Percentiles rank a stretch among this genome's conserved stretches.
Evolutionary conservation across 2,888 invertebrate species (phyloP).

Genomic region (Ormyrus rosae): DNA sequence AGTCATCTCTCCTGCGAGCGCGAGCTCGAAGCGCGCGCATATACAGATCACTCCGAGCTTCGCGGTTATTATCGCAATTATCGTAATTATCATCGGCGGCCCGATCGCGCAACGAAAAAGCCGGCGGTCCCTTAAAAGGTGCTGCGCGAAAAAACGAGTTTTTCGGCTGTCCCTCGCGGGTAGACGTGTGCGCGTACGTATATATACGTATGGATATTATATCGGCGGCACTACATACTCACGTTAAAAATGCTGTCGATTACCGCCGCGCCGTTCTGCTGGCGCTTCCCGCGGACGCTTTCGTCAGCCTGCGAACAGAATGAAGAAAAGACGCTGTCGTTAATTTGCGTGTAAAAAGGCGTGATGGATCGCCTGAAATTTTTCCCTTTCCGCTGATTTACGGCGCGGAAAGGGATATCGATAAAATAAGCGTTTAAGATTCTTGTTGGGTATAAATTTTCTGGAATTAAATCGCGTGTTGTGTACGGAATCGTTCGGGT

Average conservation of each 20-base stretch:
- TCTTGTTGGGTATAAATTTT: too few relatives aligned
- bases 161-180: background rate
- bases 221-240: slow-evolving; percentile 55
- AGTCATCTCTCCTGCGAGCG: background rate
- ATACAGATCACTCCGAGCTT: background rate
- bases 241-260: slow-evolving; percentile 69
- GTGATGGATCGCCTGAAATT: too few relatives aligned
- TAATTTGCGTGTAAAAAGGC: too few relatives aligned
- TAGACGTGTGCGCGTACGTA: too few relatives aligned
- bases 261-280: slow-evolving; percentile 58
- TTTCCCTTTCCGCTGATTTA: too few relatives aligned
- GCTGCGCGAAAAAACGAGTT: slow-evolving; percentile 18
- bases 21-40: background rate
- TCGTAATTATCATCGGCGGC: slow-evolving; percentile 25
- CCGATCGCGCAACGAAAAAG: background rate
- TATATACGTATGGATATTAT: background rate
- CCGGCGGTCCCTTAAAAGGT: slow-evolving; percentile 25
- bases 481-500: too few relatives aligned
- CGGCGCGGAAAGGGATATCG: too few relatives aligned
- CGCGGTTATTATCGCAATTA: slow-evolving; percentile 38
- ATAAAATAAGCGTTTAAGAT: too few relatives aligned
- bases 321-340: background rate
- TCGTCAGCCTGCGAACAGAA: slow-evolving; percentile 59
- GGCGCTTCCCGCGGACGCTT: slow-evolving; percentile 60
- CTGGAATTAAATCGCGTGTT: too few relatives aligned